Evolutionary conservation across 2,888 invertebrate species (phyloP), one percentile per base, ranked within the genome.

Genomic region (Oscheius sp.): DNA sequence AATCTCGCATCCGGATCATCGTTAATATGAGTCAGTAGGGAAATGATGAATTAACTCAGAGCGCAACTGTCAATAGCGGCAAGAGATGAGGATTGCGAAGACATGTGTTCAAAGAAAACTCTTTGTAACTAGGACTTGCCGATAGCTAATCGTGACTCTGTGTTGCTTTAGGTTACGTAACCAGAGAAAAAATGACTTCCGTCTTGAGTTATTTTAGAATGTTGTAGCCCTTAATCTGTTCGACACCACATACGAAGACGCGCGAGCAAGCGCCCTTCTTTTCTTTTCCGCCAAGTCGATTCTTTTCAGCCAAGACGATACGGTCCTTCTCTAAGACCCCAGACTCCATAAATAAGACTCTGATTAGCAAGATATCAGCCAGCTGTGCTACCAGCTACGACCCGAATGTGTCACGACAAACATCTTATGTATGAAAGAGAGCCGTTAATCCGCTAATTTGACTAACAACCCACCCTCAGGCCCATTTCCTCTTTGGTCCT

Each of bases 361-460:
- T 42, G 42, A 42, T 42, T 42, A 42, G 7, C 4, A 42, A 42
- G 42, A 42, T 42, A 42, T 42, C 42, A 65, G 29, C 65, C 68
- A 42, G 68, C 53, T 37, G 68, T 55, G 55, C 55, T 29, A 29
- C 42, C 42, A 42, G 42, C 42, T 5, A 7, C 42, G 21, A 21
- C 42, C 42, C 42, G 42, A 42, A 42, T 42, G 42, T 42, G 42
- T 42, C 42, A 7, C 53, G 68, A 47, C 70, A 70, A 70, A 70
- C 70, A 70, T 70, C 70, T 70, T 58, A 47, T 37, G 37, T 55
- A 70, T 70, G 70, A 70, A 70, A 59, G 70, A 47, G 70, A 59
- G 70, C 70, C 58, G 70, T 59, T 70, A 70, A 70, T 70, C 70
- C 59, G 58, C 70, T 70, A 70, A 70, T 70, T 70, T 70, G 70